Base-by-base conservation (phyloP, 2,797 vertebrate species). In the Steatocranus sp. region DNA sequence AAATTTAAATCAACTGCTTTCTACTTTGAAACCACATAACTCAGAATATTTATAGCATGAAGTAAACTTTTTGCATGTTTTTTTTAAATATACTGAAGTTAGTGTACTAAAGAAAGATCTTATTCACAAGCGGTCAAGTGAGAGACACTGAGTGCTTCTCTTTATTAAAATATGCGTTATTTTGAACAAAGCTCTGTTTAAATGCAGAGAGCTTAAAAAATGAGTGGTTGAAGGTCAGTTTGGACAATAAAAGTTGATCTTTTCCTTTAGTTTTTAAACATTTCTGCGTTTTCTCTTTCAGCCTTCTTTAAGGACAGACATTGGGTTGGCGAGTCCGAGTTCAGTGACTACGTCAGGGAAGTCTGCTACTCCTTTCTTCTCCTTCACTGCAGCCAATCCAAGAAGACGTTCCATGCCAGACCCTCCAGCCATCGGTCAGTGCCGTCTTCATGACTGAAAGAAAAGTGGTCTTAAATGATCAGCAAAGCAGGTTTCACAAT, bases 351-450 rank as follows among this genome's bases (percentile, higher is more conserved):
- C 97, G 36, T 96, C 98, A 20, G 97, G 94, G 86, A 99, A 99
- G 81, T 95, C 98, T 32, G 94, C 97, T 9, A 94, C 97, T 76
- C 93, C 97, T 0, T 98, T 98, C 90, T 99, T 97, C 89, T 95
- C 98, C 0, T 99, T 98, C 88, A 96, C 96, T 43, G 94, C 96
- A 82, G 93, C 97, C 85, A 98, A 98, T 91, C 97, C 98, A 73
- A 97, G 98, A 89, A 96, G 98, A 92, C 97, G 98, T 74, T 92
- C 98, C 10, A 96, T 98, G 79, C 98, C 97, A 91, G 98, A 98
- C 77, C 95, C 97, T 9, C 61, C 96, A 68, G 89, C 97, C 54
- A 89, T 97, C 34, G 98, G 99, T 99, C 74, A 96, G 97, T 95
- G 15, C 14, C 30, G 25, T n/a, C 23, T 53, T 11, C 49, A 3